Percentiles rank a stretch among this genome's conserved stretches.
These are phyloP conservation scores for Nyctalus aviator DNA, from an alignment of 2,797 vertebrate species.

Conservation along the genomic window DNA sequence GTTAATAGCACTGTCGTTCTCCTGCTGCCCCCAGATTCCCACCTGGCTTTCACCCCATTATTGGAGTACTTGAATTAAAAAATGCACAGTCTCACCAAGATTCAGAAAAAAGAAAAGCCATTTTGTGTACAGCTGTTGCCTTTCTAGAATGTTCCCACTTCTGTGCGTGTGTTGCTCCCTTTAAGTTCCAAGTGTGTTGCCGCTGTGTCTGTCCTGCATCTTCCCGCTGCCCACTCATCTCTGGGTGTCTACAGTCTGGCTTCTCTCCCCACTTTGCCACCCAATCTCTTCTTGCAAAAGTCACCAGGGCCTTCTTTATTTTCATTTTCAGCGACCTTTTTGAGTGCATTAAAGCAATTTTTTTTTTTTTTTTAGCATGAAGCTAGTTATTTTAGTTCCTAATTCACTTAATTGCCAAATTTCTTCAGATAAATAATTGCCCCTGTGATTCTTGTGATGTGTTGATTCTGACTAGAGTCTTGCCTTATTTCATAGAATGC, in stretches of 20 bases:
- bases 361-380: not conserved
- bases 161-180: fast-evolving
- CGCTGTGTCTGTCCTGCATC: not conserved
- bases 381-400: slow-evolving; percentile 23
- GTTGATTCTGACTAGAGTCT: not conserved
- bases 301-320: slow-evolving; percentile 25
- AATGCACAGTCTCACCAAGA: not conserved
- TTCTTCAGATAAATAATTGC: not conserved
- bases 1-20: not conserved
- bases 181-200: not conserved
- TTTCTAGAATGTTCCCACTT: not conserved
- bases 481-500: not conserved
- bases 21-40: not conserved
- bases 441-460: not conserved
- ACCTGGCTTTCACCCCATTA: not conserved
- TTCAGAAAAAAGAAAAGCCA: not conserved
- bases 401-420: not conserved
- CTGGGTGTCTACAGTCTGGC: not conserved
- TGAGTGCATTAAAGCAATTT: not conserved
- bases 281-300: not conserved
- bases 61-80: not conserved
- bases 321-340: slow-evolving; percentile 24
- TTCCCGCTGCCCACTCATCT: not conserved
- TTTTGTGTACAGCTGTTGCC: not conserved
- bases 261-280: not conserved